Conservation (phyloP, 2,888 invertebrate species). For the Tillus elongatus region DNA sequence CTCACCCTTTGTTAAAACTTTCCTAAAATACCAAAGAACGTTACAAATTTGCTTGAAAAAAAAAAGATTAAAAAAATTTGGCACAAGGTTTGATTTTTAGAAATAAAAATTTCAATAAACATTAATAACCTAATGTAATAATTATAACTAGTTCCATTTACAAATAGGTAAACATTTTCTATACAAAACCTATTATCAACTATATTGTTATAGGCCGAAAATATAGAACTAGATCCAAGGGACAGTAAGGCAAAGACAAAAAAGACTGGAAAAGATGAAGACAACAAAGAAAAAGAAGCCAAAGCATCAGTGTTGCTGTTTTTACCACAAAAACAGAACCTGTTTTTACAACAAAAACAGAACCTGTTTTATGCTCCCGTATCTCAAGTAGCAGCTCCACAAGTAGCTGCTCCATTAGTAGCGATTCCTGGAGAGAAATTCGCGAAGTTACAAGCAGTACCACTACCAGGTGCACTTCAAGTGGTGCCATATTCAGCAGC, state of each 20-base stretch:
- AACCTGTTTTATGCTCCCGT: conserved; percentile 13
- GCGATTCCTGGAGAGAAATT: conserved; percentile 20
- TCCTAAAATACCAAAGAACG: no score
- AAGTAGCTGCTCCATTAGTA: conserved; percentile 19
- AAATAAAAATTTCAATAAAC: no score
- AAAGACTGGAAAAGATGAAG: conserved; percentile 18
- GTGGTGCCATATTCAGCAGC: conserved; percentile 11
- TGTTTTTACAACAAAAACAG: conserved; percentile 28
- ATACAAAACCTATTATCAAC: no score
- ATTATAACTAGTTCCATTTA: no score
- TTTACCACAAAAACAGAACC: conserved; percentile 31
- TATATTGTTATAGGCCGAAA: conserved; percentile 28
- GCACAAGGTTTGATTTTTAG: no score
- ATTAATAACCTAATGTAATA: no score
- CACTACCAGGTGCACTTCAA: conserved; percentile 6
- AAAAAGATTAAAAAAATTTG: no score
- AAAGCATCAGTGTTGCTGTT: conserved; percentile 23
- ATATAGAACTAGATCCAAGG: conserved; percentile 18
- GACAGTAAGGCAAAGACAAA: conserved; percentile 14
- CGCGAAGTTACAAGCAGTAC: no score
- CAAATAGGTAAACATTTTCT: no score
- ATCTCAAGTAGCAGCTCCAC: conserved; percentile 15
- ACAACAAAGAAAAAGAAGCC: conserved; percentile 15
- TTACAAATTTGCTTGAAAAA: no score
- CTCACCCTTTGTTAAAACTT: no score